phyloP scores from a whole-genome alignment of 2,888 invertebrate species.

The Cartodere bifasciata region DNA sequence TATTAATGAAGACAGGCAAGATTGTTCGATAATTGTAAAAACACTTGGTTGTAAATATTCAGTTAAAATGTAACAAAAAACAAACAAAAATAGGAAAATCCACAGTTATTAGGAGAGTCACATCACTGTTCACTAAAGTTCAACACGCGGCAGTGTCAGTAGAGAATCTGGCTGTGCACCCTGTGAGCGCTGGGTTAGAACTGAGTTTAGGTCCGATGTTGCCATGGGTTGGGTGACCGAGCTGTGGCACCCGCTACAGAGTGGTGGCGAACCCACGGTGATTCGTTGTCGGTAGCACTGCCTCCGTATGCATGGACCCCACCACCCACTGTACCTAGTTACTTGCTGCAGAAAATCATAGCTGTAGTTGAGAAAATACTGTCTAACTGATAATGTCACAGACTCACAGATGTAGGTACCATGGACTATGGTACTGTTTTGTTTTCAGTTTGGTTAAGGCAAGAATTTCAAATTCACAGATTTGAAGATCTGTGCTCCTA shows the following conservation, averaged over 20 bases:
- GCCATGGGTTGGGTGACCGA: too few species aligned
- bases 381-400: too few species aligned
- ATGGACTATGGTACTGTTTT: too few species aligned
- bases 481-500: too few species aligned
- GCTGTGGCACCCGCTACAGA: constrained; percentile 23
- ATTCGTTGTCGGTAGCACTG: constrained; percentile 30
- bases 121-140: constrained; percentile 19
- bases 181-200: constrained; percentile 21
- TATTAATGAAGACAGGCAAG: too few species aligned
- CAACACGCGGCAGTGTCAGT: constrained; percentile 7
- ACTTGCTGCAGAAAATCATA: too few species aligned
- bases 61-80: constrained; percentile 12
- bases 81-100: constrained; percentile 18
- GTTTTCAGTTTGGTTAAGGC: too few species aligned
- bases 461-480: too few species aligned
- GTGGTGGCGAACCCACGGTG: constrained; percentile 29
- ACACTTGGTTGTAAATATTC: too few species aligned
- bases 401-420: too few species aligned
- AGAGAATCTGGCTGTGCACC: constrained; percentile 15
- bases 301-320: constrained; percentile 28
- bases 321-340: constrained; percentile 23
- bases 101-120: constrained; percentile 19
- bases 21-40: too few species aligned
- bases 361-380: too few species aligned
- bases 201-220: constrained; percentile 22